Evolutionary conservation across 2,797 vertebrate species (phyloP).

Genomic region (Crenuchus spilurus): DNA sequence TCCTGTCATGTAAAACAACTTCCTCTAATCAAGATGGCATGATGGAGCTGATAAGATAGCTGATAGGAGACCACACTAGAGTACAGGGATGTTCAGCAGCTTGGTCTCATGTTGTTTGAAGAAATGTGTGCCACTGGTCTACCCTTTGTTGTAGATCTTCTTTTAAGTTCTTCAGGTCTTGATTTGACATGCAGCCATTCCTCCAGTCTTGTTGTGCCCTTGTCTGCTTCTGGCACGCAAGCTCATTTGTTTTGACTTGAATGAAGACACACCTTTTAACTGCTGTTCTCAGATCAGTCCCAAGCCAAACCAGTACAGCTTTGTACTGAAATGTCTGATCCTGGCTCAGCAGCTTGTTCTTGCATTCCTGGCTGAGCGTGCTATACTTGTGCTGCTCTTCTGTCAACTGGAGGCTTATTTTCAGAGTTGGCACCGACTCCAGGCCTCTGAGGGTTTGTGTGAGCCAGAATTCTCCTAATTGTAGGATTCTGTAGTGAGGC

Average conservation of each 20-base stretch:
- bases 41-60: constrained; percentile 35
- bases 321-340: constrained; percentile 10
- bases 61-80: constrained; percentile 14
- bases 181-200: constrained; percentile 43
- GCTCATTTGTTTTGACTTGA: constrained; percentile 50
- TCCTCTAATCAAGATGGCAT: constrained; percentile 43
- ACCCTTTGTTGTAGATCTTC: constrained; percentile 16
- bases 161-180: constrained; percentile 32
- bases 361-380: neutral
- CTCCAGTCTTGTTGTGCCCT: constrained; percentile 10
- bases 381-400: neutral
- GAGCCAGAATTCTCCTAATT: constrained; percentile 38
- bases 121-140: neutral
- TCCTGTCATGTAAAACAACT: constrained; percentile 41
- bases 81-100: neutral
- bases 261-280: constrained; percentile 1
- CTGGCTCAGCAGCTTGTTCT: neutral
- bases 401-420: constrained; percentile 30
- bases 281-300: constrained; percentile 14
- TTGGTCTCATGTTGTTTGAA: neutral
- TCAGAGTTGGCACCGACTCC: constrained; percentile 24
- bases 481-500: constrained; percentile 43
- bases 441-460: constrained; percentile 9
- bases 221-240: constrained; percentile 54
- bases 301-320: neutral